Base-by-base conservation (phyloP, 2,113 vertebrate genomes). In the Dinomys branickii region DNA sequence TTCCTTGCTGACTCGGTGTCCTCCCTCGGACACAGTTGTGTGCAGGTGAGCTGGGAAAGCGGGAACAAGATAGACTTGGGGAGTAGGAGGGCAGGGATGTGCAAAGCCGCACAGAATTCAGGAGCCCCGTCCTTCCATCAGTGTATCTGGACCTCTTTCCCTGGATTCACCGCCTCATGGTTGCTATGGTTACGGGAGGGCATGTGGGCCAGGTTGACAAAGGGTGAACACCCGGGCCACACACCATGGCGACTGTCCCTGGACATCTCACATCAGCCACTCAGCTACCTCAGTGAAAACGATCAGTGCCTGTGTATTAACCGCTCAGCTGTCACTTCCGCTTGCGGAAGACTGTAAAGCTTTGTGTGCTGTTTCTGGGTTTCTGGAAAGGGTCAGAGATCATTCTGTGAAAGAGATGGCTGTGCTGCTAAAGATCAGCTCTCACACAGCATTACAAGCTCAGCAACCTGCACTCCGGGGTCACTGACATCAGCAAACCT, bases 231-330 rank as follows among this genome's bases (percentile, higher is more conserved):
- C 65, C 65, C 33, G 65, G 65, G 3, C 33, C 65, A 17, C 33
- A 33, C 47, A 10, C 44, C 33, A 24, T 54, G 33, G 35, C 58
- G 5, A 0, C 3, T 13, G 35, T 35, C 20, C 81, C 54, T 13
- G 65, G 7, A 22, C 52, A 9, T 20, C n/a, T 20, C 3, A 8
- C 1, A 5, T 28, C 2, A 28, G 54, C 54, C 1, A 5, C 20
- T 75, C 41, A 16, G 50, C 33, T 2, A 5, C 17, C 77, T 33
- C 7, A 7, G 67, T 38, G 35, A 19, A 10, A n/a, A 3, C 69
- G 1, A 19, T 38, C 3, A 9, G 69, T 19, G 4, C 69, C 10
- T 6, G 20, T 9, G 9, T 52, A 14, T 1, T 26, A 2, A 1
- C 9, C 67, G 19, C 67, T n/a, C 65, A 35, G 14, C 16, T 2